phyloP scores from a whole-genome alignment of 2,797 vertebrate species.

The Epinephelus malabaricus region DNA sequence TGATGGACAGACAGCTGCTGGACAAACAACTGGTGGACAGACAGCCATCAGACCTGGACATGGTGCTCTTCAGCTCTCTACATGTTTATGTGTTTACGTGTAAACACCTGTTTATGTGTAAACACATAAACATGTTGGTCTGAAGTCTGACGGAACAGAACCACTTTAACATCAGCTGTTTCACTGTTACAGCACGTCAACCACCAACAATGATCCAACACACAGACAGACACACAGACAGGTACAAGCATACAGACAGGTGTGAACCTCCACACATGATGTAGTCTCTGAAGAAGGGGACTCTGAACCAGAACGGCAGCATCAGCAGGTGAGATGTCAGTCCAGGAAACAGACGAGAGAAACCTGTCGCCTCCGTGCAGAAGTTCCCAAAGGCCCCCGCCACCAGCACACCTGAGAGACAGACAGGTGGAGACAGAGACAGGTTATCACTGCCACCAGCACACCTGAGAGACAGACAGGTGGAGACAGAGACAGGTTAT shows the following conservation, averaged over 20 bases:
- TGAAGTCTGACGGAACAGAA: too few relatives aligned
- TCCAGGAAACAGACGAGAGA: constrained; percentile 90
- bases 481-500: not conserved
- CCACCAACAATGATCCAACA: too few relatives aligned
- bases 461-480: not conserved
- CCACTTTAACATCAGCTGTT: too few relatives aligned
- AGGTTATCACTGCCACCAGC: not conserved
- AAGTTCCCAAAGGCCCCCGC: constrained; percentile 93
- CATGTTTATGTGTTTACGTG: too few relatives aligned
- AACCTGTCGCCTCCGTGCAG: constrained; percentile 85
- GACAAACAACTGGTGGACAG: constrained; percentile 38
- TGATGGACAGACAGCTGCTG: not conserved
- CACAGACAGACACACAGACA: too few relatives aligned
- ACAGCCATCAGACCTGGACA: constrained; percentile 34
- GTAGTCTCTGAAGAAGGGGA: constrained; percentile 93
- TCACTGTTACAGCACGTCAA: too few relatives aligned
- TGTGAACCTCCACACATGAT: constrained; percentile 88
- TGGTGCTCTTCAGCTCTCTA: too few relatives aligned
- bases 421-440: constrained; percentile 21
- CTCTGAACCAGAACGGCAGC: constrained; percentile 90
- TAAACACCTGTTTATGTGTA: too few relatives aligned
- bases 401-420: constrained; percentile 84
- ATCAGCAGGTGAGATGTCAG: constrained; percentile 90
- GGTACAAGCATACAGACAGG: constrained; percentile 1
- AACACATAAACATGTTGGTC: too few relatives aligned